These are phyloP conservation scores for Cephalopholis sonnerati DNA, from an alignment of 2,113 vertebrate species.

Conservation along the genomic window DNA sequence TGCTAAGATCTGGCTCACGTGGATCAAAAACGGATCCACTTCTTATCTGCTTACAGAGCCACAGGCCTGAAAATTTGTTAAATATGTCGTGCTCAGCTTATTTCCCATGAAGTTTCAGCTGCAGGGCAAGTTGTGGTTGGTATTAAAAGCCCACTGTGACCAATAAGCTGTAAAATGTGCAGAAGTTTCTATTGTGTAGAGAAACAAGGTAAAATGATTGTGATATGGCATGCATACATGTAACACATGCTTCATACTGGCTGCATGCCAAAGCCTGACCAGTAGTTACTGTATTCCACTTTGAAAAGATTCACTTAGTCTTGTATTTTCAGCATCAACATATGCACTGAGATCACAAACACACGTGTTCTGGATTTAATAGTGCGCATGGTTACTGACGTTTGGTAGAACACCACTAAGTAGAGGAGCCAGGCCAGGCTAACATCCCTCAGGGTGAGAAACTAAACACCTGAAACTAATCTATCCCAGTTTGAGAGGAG, in stretches of 20 bases:
- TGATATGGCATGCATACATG: slow-evolving; percentile 16
- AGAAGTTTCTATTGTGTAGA: slow-evolving; percentile 61
- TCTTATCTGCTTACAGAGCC: slow-evolving; percentile 77
- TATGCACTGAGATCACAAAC: slow-evolving; percentile 6
- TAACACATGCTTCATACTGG: slow-evolving; percentile 28
- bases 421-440: not conserved
- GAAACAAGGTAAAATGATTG: slow-evolving; percentile 50
- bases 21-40: slow-evolving; percentile 75
- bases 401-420: not conserved
- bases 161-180: slow-evolving; percentile 70
- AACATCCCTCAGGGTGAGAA: slow-evolving; percentile 24
- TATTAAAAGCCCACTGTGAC: slow-evolving; percentile 77
- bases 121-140: slow-evolving; percentile 64
- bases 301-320: not conserved
- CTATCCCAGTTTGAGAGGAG: not conserved
- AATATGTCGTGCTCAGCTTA: slow-evolving; percentile 74
- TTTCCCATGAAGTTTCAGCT: slow-evolving; percentile 74
- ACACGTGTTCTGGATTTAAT: not conserved
- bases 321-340: slow-evolving; percentile 5
- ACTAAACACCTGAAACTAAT: slow-evolving; percentile 50
- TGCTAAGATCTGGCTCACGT: slow-evolving; percentile 69
- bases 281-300: not conserved
- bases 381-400: not conserved
- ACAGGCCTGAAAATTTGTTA: slow-evolving; percentile 58
- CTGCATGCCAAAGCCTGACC: not conserved